Base-by-base conservation (phyloP, 2,888 invertebrate genomes). In the Drosophila subsilvestris region DNA sequence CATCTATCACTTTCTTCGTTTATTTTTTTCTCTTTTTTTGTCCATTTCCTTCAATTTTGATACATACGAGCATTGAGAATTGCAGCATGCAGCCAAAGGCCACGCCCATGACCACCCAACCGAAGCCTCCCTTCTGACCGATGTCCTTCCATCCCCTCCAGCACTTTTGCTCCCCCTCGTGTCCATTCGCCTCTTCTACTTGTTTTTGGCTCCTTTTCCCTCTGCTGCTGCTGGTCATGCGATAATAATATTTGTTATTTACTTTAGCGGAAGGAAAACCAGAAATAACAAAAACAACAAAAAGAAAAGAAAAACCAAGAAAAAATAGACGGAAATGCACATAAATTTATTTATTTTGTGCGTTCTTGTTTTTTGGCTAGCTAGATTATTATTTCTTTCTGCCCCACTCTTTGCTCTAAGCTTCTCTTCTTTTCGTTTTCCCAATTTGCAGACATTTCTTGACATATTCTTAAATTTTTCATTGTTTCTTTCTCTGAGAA, bases 221-320 rank as follows among this genome's bases (percentile, higher is more conserved):
- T 20, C 50, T n/a, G 55, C 45, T 49, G 47, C 71, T 74, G 88
- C 32, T 70, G 87, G 82, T 79, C 78, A 76, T 80, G 86, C 90
- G 90, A 90, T 90, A 90, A 89, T 86, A 89, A 90, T 90, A 90
- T 90, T 90, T 90, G 90, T 90, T 90, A 89, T 90, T 90, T 90
- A 86, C 90, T 90, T 86, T 80, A 80, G 77, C 90, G 90, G 90
- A 90, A 90, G 90, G 89, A 89, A 90, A 79, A 77, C 69, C 76
- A 80, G 81, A 67, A 42, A 27, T 43, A 32, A 61, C 61, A 61
- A 61, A 29, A 53, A 62, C 51, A 53, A 53, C 20, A 43, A 37
- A 42, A 53, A 8, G n/a, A 37, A 37, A 43, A 53, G 29, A 29
- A 63, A 20, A 53, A 47, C 58, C 27, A 18, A 8, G 12, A 62